Evolutionary conservation across 92 coral and sea anemone species (phyloP).

Genomic region (Umimayanthus kanabou): DNA sequence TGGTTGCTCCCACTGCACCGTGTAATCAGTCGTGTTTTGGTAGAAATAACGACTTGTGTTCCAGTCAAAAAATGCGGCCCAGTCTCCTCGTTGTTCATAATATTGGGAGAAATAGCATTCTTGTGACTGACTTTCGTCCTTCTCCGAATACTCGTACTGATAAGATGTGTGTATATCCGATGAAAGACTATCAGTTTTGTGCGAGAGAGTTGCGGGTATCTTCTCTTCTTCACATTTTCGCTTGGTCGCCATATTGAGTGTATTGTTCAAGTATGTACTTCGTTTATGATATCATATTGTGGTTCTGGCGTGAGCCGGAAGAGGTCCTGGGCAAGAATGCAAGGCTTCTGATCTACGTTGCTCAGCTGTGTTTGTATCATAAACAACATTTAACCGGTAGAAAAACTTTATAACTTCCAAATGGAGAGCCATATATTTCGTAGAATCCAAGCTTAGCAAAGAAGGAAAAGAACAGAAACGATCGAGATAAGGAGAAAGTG

Average conservation of each 20-base stretch:
- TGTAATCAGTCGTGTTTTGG: conserved; percentile 63
- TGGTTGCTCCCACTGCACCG: conserved; percentile 92
- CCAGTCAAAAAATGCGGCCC: conserved; percentile 11
- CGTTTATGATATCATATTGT: conserved; percentile 14
- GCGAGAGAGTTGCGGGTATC: background rate
- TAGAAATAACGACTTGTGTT: conserved; percentile 74
- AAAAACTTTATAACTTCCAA: too few relatives aligned
- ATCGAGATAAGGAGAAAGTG: too few relatives aligned
- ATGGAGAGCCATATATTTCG: too few relatives aligned
- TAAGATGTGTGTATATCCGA: background rate
- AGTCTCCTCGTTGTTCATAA: conserved; percentile 15
- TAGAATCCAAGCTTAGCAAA: too few relatives aligned
- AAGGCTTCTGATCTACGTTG: too few relatives aligned
- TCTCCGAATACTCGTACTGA: background rate
- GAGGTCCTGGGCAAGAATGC: too few relatives aligned
- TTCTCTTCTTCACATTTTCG: conserved; percentile 35
- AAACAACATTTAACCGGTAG: too few relatives aligned
- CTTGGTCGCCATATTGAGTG: conserved; percentile 76
- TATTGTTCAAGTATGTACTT: background rate
- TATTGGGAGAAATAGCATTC: background rate
- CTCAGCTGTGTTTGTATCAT: too few relatives aligned
- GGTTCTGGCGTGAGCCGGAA: background rate
- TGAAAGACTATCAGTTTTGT: background rate
- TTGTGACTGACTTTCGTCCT: background rate
- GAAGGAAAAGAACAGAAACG: too few relatives aligned